Conservation (phyloP, 1,140 invertebrate genomes). For the Diprion similis region DNA sequence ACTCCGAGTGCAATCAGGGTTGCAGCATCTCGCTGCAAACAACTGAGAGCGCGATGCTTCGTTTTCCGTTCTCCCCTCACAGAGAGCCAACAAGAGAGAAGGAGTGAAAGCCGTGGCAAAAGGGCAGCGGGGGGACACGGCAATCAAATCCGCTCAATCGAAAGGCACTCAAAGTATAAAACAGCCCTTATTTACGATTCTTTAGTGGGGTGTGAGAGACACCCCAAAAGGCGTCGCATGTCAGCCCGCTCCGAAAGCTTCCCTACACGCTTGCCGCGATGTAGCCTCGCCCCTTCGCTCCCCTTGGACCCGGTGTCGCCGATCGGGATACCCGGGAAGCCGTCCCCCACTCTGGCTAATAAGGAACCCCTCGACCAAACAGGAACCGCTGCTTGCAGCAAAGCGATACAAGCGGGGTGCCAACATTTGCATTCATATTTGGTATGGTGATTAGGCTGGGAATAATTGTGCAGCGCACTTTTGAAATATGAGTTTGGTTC, state of each 20-base stretch:
- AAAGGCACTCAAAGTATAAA: slow-evolving; percentile 31
- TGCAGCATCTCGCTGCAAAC: neutral
- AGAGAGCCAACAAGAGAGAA: neutral
- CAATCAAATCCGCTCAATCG: slow-evolving; percentile 43
- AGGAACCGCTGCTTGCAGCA: slow-evolving; percentile 30
- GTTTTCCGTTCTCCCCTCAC: neutral
- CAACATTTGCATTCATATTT: slow-evolving; percentile 53
- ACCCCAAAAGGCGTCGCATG: slow-evolving; percentile 40
- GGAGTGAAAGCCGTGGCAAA: neutral
- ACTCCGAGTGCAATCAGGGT: neutral
- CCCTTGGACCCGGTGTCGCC: neutral
- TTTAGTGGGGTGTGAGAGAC: slow-evolving; percentile 33
- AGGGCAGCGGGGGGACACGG: slow-evolving; percentile 12
- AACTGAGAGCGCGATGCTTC: neutral
- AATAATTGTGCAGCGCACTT: slow-evolving; percentile 44
- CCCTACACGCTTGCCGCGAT: neutral
- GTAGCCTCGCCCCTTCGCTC: neutral
- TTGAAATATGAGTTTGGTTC: slow-evolving; percentile 21
- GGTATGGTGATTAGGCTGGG: slow-evolving; percentile 53
- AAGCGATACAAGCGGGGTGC: slow-evolving; percentile 20
- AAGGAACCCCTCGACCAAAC: slow-evolving; percentile 48
- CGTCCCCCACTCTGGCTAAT: slow-evolving; percentile 47
- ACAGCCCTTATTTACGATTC: slow-evolving; percentile 50
- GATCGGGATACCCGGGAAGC: neutral
- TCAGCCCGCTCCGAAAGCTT: slow-evolving; percentile 26